Evolutionary conservation across 2,113 vertebrate genomes (phyloP).

Genomic region (Peromyscus californicus): DNA sequence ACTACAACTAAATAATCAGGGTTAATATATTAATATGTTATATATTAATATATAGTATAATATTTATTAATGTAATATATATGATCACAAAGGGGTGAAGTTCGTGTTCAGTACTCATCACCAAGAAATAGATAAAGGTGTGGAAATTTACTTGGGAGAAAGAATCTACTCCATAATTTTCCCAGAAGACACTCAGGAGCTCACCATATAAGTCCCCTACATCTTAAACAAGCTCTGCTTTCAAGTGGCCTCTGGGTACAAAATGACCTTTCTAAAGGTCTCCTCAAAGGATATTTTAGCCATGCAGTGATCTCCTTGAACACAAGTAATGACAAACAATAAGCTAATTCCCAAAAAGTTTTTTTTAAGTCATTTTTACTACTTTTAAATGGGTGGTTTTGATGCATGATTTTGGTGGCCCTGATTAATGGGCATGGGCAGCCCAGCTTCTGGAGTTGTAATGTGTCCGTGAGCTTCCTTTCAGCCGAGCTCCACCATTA

Average conservation of each 20-base stretch:
- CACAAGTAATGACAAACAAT: conserved; percentile 86
- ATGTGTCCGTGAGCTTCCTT: conserved; percentile 90
- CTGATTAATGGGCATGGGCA: conserved; percentile 91
- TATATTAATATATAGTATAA: background rate
- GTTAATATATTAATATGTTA: background rate
- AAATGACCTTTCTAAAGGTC: conserved; percentile 78
- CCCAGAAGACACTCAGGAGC: conserved; percentile 68
- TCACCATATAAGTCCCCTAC: background rate
- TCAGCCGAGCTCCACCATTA: conserved; percentile 90
- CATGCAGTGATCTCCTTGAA: conserved; percentile 85
- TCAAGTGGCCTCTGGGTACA: conserved; percentile 67
- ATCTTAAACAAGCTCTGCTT: background rate
- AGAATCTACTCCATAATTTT: conserved; percentile 68
- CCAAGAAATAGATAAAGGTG: conserved; percentile 51
- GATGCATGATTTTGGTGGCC: conserved; percentile 89
- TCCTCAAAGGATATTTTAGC: conserved; percentile 79
- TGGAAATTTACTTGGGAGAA: conserved; percentile 49
- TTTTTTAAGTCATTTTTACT: conserved; percentile 86
- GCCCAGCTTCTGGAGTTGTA: conserved; percentile 88
- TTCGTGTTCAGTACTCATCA: background rate
- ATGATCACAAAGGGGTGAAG: conserved; percentile 11
- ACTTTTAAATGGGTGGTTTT: conserved; percentile 89
- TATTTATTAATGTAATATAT: background rate
- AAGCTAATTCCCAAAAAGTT: conserved; percentile 88
- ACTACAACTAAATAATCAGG: background rate